A percentile compares a stretch with the other conserved stretches of the same genome.
Conservation (phyloP, 2,797 vertebrate genomes). For the Cossypha polioptera region DNA sequence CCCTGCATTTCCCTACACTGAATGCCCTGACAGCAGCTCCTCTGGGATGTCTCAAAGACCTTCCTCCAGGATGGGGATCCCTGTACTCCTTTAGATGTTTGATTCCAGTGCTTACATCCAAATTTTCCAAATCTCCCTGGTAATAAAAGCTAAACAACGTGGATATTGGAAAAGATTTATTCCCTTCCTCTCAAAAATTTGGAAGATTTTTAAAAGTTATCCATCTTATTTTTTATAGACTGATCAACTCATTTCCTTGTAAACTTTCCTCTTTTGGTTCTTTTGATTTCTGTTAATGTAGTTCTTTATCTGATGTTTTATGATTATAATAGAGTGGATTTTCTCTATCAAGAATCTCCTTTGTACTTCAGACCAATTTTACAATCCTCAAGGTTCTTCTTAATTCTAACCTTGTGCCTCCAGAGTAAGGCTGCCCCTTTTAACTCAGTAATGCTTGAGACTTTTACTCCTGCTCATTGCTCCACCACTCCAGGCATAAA, state of each 20-base stretch:
- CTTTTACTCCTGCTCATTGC: not conserved
- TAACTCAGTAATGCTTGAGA: not conserved
- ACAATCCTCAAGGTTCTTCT: not conserved
- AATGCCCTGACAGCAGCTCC: not conserved
- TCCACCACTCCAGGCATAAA: not conserved
- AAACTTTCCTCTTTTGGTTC: not conserved
- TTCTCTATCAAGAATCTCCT: fast-evolving
- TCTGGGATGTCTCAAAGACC: not conserved
- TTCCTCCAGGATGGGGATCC: not conserved
- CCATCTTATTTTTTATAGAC: not conserved
- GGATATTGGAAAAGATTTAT: not conserved
- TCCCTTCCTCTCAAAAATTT: not conserved
- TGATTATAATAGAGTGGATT: not conserved
- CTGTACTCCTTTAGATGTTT: not conserved
- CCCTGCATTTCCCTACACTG: not conserved
- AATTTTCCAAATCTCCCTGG: not conserved
- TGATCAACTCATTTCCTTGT: not conserved
- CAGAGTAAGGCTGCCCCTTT: not conserved
- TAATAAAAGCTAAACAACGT: not conserved
- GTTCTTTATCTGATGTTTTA: not conserved
- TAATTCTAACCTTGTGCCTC: not conserved
- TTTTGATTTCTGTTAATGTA: not conserved
- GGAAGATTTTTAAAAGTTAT: not conserved
- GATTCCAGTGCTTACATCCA: not conserved
- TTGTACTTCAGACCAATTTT: not conserved